Conservation (phyloP, 2,888 invertebrate genomes). For the Leucozona laternaria region DNA sequence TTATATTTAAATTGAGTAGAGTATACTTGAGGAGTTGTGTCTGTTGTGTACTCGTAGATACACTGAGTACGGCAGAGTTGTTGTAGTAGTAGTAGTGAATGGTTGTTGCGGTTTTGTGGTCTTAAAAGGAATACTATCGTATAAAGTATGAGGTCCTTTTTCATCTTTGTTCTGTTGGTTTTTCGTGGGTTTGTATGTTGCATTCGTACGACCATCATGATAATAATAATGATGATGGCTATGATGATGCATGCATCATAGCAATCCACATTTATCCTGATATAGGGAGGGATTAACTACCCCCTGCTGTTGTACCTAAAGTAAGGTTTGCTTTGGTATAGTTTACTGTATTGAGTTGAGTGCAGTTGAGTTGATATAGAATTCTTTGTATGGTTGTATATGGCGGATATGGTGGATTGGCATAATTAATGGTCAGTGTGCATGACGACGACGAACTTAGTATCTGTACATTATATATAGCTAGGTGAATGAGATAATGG, state of each 20-base stretch:
- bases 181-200: slow-evolving; percentile 1
- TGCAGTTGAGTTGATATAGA: slow-evolving; percentile 55
- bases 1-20: slow-evolving; percentile 73
- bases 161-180: slow-evolving; percentile 30
- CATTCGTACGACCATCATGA: slow-evolving; percentile 10
- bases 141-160: slow-evolving; percentile 40
- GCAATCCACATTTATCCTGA: slow-evolving; percentile 46
- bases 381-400: slow-evolving; percentile 25
- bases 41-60: slow-evolving; percentile 13
- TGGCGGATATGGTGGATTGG: slow-evolving; percentile 60
- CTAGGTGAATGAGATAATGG: slow-evolving; percentile 41
- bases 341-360: slow-evolving; percentile 44
- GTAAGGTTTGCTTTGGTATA: slow-evolving; percentile 19
- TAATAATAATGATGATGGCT: slow-evolving; percentile 41
- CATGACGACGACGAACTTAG: slow-evolving; percentile 36
- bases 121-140: slow-evolving; percentile 54
- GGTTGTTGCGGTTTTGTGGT: slow-evolving; percentile 70
- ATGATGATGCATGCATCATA: slow-evolving; percentile 60
- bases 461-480: background rate
- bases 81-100: slow-evolving; percentile 22
- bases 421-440: slow-evolving; percentile 74
- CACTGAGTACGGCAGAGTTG: slow-evolving; percentile 1
- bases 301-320: slow-evolving; percentile 61
- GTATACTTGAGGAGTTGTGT: slow-evolving; percentile 27
- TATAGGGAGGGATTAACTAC: slow-evolving; percentile 58